Percentiles rank a stretch among this genome's conserved stretches.
phyloP scores from a whole-genome alignment of 1,140 invertebrate species.

The Belonocnema kinseyi region DNA sequence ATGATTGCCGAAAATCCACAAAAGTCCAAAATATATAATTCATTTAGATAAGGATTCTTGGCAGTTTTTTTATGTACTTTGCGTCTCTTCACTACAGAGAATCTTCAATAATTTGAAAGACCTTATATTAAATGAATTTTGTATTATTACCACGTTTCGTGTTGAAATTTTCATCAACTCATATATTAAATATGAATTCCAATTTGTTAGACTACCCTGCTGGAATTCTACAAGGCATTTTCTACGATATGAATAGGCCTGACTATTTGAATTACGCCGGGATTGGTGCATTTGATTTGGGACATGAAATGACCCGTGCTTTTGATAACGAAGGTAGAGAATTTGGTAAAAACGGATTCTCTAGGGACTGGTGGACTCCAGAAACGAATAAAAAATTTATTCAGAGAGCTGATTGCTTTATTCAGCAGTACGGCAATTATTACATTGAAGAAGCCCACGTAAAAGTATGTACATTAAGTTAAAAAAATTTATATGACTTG shows the following conservation, averaged over 20 bases:
- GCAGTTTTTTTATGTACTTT: too few relatives aligned
- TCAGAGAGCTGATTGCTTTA: slow-evolving; percentile 88
- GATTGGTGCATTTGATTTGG: slow-evolving; percentile 91
- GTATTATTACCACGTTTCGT: too few relatives aligned
- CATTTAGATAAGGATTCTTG: too few relatives aligned
- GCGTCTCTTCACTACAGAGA: too few relatives aligned
- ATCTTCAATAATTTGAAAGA: too few relatives aligned
- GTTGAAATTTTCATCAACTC: too few relatives aligned
- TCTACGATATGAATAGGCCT: slow-evolving; percentile 89
- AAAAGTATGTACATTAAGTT: slow-evolving; percentile 76
- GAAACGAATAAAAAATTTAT: slow-evolving; percentile 85
- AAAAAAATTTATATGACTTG: background rate
- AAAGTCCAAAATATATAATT: too few relatives aligned
- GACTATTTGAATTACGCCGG: slow-evolving; percentile 95
- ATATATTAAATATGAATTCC: background rate
- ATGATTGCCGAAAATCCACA: too few relatives aligned
- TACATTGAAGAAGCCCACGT: slow-evolving; percentile 82
- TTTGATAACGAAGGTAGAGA: slow-evolving; percentile 94
- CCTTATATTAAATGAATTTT: too few relatives aligned
- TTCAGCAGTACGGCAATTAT: slow-evolving; percentile 92
- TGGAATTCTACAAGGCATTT: slow-evolving; percentile 92
- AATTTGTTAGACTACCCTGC: slow-evolving; percentile 86
- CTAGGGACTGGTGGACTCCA: slow-evolving; percentile 89
- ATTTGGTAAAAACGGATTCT: slow-evolving; percentile 86
- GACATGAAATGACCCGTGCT: slow-evolving; percentile 95